Evolutionary conservation across 2,888 invertebrate genomes (phyloP), one percentile per base, ranked within the genome.

Genomic region (Rhorus exstirpatorius): DNA sequence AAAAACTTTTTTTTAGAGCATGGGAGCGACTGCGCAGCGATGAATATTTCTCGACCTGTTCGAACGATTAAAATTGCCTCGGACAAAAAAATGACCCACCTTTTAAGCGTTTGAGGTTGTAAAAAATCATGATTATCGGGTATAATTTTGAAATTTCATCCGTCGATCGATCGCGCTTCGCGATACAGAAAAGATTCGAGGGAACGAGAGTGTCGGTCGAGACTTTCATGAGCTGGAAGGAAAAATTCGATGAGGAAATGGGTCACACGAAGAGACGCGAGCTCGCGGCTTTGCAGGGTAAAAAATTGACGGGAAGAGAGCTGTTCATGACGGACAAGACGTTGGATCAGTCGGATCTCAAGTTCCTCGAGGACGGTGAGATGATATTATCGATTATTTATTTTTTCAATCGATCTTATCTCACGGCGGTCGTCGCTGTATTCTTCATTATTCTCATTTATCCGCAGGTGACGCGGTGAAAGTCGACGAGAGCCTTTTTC

Each of bases 191-290:
- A 96, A 95, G 97, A 89, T 98, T 99, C 94, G 98, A 99, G 94
- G 99, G 99, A 12, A 99, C 99, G 0, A 94, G 97, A 88, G 99
- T 99, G 0, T 97, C 98, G 1, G 98, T 99, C 0, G 99, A 99
- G 93, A 96, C 98, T 6, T 99, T 99, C 93, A 93, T 99, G 89
- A 96, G 95, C 24, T 99, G 99, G 99, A 98, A 98, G 91, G 95
- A 96, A 78, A 95, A 96, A 84, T 99, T 99, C 94, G 99, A 99
- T 92, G 95, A 96, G 38, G 99, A 99, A 92, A 96, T 96, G 93
- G 96, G 96, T 51, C 95, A 96, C 60, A 94, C 95, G 0, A 96
- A 96, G 3, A 96, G 95, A 90, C 94, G 95, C 76, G 97, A 97
- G 90, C 95, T 95, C 80, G 95, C 95, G 61, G 95, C 95, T 31